A percentile compares a stretch with the other conserved stretches of the same genome.
These are phyloP conservation scores for Oreohelix idahoensis DNA, from an alignment of 1,140 invertebrate species.

Conservation along the genomic window DNA sequence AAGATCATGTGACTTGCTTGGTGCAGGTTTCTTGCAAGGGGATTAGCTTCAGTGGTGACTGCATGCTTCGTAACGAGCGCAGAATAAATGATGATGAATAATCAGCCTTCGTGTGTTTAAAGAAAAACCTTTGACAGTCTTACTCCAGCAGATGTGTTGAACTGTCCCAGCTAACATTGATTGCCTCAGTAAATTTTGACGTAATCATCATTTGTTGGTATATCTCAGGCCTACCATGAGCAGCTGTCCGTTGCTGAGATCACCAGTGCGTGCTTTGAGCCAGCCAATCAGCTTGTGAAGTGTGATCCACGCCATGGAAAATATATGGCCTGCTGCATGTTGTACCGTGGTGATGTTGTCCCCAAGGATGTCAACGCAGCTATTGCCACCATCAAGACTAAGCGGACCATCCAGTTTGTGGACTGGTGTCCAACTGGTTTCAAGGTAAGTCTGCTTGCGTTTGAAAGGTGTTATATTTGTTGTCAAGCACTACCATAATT, in stretches of 20 bases:
- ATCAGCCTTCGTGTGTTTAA: no score
- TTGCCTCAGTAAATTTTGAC: conserved; percentile 95
- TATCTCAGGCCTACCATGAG: conserved; percentile 75
- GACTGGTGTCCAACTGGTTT: no score
- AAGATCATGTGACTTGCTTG: no score
- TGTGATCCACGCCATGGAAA: conserved; percentile 12
- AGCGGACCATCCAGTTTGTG: no score
- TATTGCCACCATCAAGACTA: conserved; percentile 70
- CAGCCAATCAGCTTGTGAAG: conserved; percentile 6
- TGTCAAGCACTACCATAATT: no score
- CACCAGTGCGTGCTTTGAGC: conserved; percentile 10
- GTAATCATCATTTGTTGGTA: conserved; percentile 88
- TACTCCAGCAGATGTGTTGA: no score
- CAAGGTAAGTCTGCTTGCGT: background rate
- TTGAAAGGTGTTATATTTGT: no score
- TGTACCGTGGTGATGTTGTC: conserved; percentile 77
- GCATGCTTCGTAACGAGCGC: no score
- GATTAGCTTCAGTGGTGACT: no score
- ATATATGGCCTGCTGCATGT: conserved; percentile 80
- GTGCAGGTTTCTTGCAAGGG: no score
- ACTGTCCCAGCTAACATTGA: conserved; percentile 89
- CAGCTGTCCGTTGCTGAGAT: conserved; percentile 1
- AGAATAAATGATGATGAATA: no score
- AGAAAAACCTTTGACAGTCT: no score
- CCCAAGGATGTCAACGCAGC: conserved; percentile 75